Percentiles rank a stretch among this genome's conserved stretches.
phyloP scores from a whole-genome alignment of 2,113 vertebrate species.

The Pitta sordida region DNA sequence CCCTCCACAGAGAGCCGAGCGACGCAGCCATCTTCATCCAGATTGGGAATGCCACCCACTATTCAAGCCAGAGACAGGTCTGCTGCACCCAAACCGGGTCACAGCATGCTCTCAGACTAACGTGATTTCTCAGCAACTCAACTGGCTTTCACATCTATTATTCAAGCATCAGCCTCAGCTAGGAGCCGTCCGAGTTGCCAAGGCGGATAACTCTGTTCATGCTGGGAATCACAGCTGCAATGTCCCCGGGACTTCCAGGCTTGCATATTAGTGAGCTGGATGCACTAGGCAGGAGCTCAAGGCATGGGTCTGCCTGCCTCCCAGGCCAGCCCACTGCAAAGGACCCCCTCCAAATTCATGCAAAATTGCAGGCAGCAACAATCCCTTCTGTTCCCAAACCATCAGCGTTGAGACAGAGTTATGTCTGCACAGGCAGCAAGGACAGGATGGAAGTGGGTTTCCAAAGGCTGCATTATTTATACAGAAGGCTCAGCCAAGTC shows the following conservation, averaged over 20 bases:
- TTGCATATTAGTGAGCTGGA: neutral
- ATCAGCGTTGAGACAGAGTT: neutral
- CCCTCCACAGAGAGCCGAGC: neutral
- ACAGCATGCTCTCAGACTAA: neutral
- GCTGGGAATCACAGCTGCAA: neutral
- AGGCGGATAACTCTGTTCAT: fast-evolving
- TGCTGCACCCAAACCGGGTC: neutral
- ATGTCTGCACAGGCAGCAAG: neutral
- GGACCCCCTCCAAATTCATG: neutral
- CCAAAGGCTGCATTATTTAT: neutral
- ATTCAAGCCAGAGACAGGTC: neutral
- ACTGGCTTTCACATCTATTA: neutral
- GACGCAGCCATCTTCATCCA: neutral
- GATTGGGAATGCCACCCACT: neutral
- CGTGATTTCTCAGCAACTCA: neutral
- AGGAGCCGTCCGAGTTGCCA: neutral
- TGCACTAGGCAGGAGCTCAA: neutral
- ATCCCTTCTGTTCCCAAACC: neutral
- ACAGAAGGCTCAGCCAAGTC: neutral
- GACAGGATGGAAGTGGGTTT: neutral
- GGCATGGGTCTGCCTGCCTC: neutral
- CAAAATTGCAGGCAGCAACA: neutral
- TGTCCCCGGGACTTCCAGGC: neutral
- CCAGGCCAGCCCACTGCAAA: neutral
- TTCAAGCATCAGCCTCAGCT: neutral